phyloP scores from a whole-genome alignment of 2,888 invertebrate genomes.

The Drosophila paranaensis region DNA sequence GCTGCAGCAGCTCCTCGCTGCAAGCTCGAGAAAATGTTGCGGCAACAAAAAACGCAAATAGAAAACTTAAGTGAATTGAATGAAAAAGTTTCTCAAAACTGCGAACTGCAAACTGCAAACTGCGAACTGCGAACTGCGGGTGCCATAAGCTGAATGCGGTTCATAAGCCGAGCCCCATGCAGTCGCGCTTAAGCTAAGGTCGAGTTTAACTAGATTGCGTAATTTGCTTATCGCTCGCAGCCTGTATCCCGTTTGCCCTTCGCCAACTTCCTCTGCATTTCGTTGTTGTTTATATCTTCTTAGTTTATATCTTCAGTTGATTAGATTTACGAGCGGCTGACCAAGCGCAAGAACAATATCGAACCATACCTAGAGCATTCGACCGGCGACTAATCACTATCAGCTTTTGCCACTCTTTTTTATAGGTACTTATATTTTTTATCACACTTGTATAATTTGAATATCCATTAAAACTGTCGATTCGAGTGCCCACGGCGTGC shows the following conservation, averaged over 20 bases:
- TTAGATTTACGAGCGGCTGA: slow-evolving; percentile 22
- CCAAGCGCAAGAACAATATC: neutral
- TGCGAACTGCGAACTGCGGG: slow-evolving; percentile 66
- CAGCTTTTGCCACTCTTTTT: neutral
- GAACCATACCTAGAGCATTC: neutral
- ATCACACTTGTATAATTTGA: neutral
- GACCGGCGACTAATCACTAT: neutral
- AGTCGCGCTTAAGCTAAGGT: slow-evolving; percentile 22
- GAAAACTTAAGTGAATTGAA: slow-evolving; percentile 76
- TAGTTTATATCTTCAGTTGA: slow-evolving; percentile 36
- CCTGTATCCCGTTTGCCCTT: slow-evolving; percentile 37
- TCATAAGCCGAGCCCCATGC: slow-evolving; percentile 29
- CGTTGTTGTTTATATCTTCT: neutral
- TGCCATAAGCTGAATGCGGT: slow-evolving; percentile 61
- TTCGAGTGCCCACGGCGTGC: neutral
- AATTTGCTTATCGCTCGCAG: slow-evolving; percentile 56
- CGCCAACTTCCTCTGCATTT: slow-evolving; percentile 13
- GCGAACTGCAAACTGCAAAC: slow-evolving; percentile 53
- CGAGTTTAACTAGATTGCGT: slow-evolving; percentile 51
- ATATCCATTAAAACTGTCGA: slow-evolving; percentile 11
- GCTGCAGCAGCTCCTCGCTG: slow-evolving; percentile 32
- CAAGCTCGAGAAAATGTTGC: slow-evolving; percentile 45
- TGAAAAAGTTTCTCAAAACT: slow-evolving; percentile 69
- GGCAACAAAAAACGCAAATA: slow-evolving; percentile 73
- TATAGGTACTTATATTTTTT: neutral